These are phyloP conservation scores for Leptarthrus brevirostris DNA, from an alignment of 2,888 invertebrate genomes.

Conservation along the genomic window DNA sequence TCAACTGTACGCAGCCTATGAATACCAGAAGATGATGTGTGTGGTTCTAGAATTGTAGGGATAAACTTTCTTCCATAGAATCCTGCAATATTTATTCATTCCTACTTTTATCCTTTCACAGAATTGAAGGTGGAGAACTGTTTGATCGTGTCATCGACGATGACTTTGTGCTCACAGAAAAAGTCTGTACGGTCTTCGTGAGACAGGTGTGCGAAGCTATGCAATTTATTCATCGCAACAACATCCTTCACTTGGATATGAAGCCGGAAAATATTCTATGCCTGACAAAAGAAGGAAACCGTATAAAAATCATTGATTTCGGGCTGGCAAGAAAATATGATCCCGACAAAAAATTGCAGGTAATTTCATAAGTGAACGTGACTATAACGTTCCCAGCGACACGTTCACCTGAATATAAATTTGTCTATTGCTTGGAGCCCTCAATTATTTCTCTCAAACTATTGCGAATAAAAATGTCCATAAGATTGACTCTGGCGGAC, in stretches of 20 bases:
- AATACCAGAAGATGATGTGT: constrained; percentile 93
- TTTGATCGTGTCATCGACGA: constrained; percentile 99
- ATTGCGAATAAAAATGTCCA: not conserved
- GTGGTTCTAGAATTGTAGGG: constrained; percentile 97
- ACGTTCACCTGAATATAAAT: not conserved
- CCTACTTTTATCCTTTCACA: constrained; percentile 68
- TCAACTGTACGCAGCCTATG: constrained; percentile 97
- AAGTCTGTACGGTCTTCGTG: constrained; percentile 96
- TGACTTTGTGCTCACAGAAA: constrained; percentile 96
- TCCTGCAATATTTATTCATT: not conserved
- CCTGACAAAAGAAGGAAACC: constrained; percentile 94
- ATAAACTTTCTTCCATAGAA: constrained; percentile 32
- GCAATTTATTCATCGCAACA: constrained; percentile 95
- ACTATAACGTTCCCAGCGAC: not conserved
- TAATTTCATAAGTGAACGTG: constrained; percentile 54
- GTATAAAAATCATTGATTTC: constrained; percentile 99
- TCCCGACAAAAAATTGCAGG: constrained; percentile 88
- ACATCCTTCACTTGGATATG: constrained; percentile 96
- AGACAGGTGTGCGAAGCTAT: constrained; percentile 98
- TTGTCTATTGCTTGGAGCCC: not conserved
- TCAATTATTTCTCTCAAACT: not conserved
- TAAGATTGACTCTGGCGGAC: no score
- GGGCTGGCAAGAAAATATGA: constrained; percentile 94
- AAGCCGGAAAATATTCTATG: constrained; percentile 99
- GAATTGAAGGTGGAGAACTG: constrained; percentile 97